Percentiles rank a stretch among this genome's conserved stretches.
These are phyloP conservation scores for Drosophila kanekoi DNA, from an alignment of 2,888 invertebrate species.

Conservation along the genomic window DNA sequence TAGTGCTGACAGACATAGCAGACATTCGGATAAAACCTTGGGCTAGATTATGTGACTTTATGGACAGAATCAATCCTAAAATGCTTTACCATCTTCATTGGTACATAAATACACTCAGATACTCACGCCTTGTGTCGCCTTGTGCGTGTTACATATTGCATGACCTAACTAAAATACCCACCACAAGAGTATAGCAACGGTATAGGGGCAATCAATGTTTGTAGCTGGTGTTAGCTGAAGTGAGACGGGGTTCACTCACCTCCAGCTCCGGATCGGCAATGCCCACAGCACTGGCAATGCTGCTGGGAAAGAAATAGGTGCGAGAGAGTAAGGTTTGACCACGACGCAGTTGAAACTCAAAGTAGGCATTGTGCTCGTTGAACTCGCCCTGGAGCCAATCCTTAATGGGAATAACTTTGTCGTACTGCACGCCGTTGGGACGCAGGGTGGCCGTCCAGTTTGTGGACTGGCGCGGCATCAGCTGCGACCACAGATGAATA, in stretches of 20 bases:
- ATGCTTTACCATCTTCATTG: no score
- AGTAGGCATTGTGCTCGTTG: conserved; percentile 72
- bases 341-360: conserved; percentile 86
- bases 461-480: conserved; percentile 81
- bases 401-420: conserved; percentile 75
- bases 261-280: conserved; percentile 86
- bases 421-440: conserved; percentile 83
- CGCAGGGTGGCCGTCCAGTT: conserved; percentile 79
- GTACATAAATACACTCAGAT: no score
- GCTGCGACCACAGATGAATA: conserved; percentile 87
- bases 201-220: no score
- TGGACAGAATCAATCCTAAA: no score
- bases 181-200: no score
- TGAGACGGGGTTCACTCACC: conserved; percentile 83
- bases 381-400: conserved; percentile 69
- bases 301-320: conserved; percentile 89
- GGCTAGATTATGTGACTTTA: no score
- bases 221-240: not conserved
- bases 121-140: no score
- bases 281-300: conserved; percentile 86
- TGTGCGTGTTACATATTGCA: no score
- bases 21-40: no score
- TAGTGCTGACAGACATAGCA: no score
- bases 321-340: conserved; percentile 86
- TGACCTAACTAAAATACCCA: no score